Conservation (phyloP, 2,888 invertebrate genomes). For the Selenia dentaria region DNA sequence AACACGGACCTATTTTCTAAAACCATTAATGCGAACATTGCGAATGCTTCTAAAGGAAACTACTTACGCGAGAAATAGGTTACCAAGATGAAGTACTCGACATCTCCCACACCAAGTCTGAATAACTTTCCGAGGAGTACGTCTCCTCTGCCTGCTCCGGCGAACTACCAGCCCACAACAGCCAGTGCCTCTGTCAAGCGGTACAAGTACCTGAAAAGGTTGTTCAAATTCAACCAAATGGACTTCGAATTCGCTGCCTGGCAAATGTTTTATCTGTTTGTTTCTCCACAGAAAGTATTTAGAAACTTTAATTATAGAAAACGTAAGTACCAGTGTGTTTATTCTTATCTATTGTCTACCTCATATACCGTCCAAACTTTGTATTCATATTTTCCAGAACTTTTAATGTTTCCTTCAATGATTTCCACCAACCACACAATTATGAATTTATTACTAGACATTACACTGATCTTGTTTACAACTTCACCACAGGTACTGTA, state of each 20-base stretch:
- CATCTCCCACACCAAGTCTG: slow-evolving; percentile 82
- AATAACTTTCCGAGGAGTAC: slow-evolving; percentile 82
- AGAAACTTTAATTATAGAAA: slow-evolving; percentile 99
- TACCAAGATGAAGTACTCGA: slow-evolving; percentile 84
- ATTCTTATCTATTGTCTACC: not conserved
- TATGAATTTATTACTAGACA: too few species aligned
- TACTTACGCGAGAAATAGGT: too few species aligned
- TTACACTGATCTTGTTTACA: too few species aligned
- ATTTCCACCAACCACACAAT: too few species aligned
- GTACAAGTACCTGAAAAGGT: slow-evolving; percentile 93
- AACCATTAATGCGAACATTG: too few species aligned
- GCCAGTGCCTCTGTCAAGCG: slow-evolving; percentile 93
- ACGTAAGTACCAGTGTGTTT: slow-evolving; percentile 86
- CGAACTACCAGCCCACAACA: slow-evolving; percentile 87
- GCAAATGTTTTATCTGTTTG: slow-evolving; percentile 98
- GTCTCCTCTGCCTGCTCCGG: slow-evolving; percentile 88
- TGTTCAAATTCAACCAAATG: slow-evolving; percentile 98
- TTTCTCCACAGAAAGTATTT: slow-evolving; percentile 98
- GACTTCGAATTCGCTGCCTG: slow-evolving; percentile 99
- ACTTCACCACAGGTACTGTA: too few species aligned
- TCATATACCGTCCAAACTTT: too few species aligned
- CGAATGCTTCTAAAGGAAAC: too few species aligned
- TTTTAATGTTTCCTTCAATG: too few species aligned
- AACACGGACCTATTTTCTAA: too few species aligned
- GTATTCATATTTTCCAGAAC: too few species aligned